Conservation (phyloP, 2,888 invertebrate genomes). For the Chironomus riparius region DNA sequence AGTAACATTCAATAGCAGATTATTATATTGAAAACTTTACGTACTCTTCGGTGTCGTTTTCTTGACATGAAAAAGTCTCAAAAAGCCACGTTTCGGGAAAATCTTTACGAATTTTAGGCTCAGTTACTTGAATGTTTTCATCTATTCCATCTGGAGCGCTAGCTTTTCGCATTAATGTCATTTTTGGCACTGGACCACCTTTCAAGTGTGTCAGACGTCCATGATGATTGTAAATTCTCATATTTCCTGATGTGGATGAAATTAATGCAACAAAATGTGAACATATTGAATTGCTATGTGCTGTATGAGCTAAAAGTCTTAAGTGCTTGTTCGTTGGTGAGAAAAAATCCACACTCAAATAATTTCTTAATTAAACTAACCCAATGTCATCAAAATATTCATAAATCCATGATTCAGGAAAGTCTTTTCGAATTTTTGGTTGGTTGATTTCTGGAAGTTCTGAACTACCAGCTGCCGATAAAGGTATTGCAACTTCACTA, state of each 20-base stretch:
- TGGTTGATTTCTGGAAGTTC: background rate
- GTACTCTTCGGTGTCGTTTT: background rate
- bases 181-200: too few relatives aligned
- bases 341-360: background rate
- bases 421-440: conserved; percentile 45
- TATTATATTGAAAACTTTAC: background rate
- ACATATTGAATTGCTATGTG: background rate
- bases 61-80: conserved; percentile 35
- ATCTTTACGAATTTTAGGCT: conserved; percentile 44
- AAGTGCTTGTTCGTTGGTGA: too few relatives aligned
- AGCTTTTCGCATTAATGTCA: too few relatives aligned
- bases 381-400: conserved; percentile 38
- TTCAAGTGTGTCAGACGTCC: too few relatives aligned
- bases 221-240: too few relatives aligned
- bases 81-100: conserved; percentile 63
- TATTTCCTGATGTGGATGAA: too few relatives aligned
- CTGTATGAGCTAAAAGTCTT: background rate
- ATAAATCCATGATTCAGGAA: conserved; percentile 63
- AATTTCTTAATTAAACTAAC: background rate
- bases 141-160: too few relatives aligned
- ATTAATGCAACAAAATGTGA: too few relatives aligned
- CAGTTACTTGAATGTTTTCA: background rate
- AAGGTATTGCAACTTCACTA: background rate
- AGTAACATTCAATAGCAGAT: too few relatives aligned
- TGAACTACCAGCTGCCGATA: background rate